These are phyloP conservation scores for Laupala kohalensis DNA, from an alignment of 1,140 invertebrate genomes.

Conservation along the genomic window DNA sequence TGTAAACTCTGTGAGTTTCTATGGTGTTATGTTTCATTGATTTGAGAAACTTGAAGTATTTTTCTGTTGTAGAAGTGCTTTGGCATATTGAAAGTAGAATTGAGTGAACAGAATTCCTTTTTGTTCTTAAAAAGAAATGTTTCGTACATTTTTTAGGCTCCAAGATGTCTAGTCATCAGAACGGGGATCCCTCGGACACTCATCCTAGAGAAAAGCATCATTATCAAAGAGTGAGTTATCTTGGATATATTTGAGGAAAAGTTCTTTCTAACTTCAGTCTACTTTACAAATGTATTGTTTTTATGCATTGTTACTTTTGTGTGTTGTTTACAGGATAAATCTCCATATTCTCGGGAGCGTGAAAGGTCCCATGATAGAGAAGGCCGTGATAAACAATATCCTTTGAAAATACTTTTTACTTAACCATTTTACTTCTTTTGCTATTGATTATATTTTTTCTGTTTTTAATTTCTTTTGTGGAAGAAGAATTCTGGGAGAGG, in stretches of 20 bases:
- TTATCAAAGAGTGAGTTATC: slow-evolving; percentile 36
- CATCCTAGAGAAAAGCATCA: slow-evolving; percentile 38
- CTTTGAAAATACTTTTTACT: slow-evolving; percentile 35
- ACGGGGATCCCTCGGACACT: slow-evolving; percentile 39
- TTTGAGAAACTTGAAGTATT: no score
- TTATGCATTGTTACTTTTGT: not conserved
- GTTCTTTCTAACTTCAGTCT: not conserved
- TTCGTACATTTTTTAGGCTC: no score
- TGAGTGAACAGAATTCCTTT: no score
- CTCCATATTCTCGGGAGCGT: slow-evolving; percentile 45
- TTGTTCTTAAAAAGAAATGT: no score
- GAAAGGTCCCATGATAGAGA: slow-evolving; percentile 53
- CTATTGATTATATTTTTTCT: not conserved
- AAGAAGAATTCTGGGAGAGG: not conserved
- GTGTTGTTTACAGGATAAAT: slow-evolving; percentile 49
- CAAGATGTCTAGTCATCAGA: slow-evolving; percentile 35
- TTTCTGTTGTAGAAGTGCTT: no score
- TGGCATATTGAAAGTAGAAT: no score
- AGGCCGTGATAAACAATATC: slow-evolving; percentile 65
- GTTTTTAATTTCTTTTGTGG: not conserved
- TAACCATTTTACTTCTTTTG: not conserved
- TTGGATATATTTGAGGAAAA: no score
- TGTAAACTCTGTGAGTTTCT: no score
- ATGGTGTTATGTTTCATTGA: no score
- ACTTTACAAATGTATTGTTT: not conserved